Evolutionary conservation across 1,140 invertebrate genomes (phyloP), one percentile per base, ranked within the genome.

Genomic region (Homarus americanus): DNA sequence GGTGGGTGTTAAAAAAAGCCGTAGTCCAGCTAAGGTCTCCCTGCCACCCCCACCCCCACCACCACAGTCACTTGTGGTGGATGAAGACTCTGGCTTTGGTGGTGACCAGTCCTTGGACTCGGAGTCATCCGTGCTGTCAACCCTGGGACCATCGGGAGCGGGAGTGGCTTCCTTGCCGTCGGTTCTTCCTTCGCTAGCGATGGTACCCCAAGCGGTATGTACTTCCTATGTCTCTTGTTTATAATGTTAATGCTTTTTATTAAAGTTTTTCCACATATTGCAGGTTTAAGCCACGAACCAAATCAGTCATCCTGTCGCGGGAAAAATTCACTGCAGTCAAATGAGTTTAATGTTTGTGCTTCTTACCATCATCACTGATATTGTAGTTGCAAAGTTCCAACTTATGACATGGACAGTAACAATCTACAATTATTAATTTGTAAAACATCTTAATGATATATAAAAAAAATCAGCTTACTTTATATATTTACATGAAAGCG

Each of bases 61-160:
- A 24, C 69, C 83, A n/a, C 75, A 79, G n/a, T 85, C 82, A 34
- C 53, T 85, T n/a, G 75, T 91, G 36, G 28, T 91, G 73, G 89
- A 91, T 85, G 89, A 91, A 36, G 89, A 91, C 78, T 91, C 89
- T 20, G 89, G 89, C 24, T 91, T 91, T 79, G 89, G 89, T 0
- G 89, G 89, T 28, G 89, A 91, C 73, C 82, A 91, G 73, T 91
- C 89, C 53, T 40, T 91, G 28, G 89, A 91, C 58, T 82, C 87
- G 0, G 87, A 90, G 34, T 78, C 84, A 24, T 89, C 87, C 0
- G 32, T 80, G 32, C 63, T 69, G 7, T 79, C 82, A 53, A 28
- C 58, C 9, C 83, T 63, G 10, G 78, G 69, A 58, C 40, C 49
- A 15, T 34, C 88, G 1, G 41, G 58, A 7, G 12, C 78, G 0